phyloP scores from a whole-genome alignment of 2,888 invertebrate species.

The Ennomos fuscantarius region DNA sequence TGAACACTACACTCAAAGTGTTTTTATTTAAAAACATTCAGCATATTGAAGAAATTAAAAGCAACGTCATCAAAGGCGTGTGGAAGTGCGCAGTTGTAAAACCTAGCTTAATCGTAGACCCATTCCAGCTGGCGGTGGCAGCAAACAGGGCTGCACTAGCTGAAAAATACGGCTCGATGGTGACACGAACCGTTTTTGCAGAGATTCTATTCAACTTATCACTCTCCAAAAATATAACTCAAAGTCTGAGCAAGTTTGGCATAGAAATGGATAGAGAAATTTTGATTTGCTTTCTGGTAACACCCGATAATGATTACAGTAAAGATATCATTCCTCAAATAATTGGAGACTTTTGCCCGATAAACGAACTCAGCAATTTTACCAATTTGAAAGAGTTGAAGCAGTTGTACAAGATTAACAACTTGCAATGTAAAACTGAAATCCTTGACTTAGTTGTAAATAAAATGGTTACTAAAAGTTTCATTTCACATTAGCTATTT shows the following conservation, averaged over 20 bases:
- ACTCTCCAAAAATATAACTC: constrained; percentile 88
- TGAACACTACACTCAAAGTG: constrained; percentile 71
- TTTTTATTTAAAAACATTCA: constrained; percentile 85
- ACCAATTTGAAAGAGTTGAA: constrained; percentile 81
- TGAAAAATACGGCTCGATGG: constrained; percentile 74
- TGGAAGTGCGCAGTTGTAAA: constrained; percentile 87
- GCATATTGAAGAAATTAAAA: constrained; percentile 83
- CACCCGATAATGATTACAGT: constrained; percentile 48
- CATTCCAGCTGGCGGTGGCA: constrained; percentile 86
- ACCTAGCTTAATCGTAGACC: constrained; percentile 85
- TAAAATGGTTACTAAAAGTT: constrained; percentile 88
- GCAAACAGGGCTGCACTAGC: constrained; percentile 87
- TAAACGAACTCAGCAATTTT: constrained; percentile 75
- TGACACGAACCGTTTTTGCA: constrained; percentile 86
- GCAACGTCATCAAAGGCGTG: constrained; percentile 81
- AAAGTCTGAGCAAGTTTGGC: constrained; percentile 88
- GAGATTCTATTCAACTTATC: constrained; percentile 90
- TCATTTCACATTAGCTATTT: constrained; percentile 67
- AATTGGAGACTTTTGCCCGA: constrained; percentile 80
- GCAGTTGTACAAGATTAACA: constrained; percentile 86
- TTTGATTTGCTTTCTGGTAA: constrained; percentile 65
- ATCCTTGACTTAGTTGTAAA: constrained; percentile 87
- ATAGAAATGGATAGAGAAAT: constrained; percentile 67
- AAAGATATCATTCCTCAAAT: constrained; percentile 75
- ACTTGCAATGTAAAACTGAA: constrained; percentile 66